Base-by-base conservation (phyloP, 2,113 vertebrate species). In the Columbina picui region DNA sequence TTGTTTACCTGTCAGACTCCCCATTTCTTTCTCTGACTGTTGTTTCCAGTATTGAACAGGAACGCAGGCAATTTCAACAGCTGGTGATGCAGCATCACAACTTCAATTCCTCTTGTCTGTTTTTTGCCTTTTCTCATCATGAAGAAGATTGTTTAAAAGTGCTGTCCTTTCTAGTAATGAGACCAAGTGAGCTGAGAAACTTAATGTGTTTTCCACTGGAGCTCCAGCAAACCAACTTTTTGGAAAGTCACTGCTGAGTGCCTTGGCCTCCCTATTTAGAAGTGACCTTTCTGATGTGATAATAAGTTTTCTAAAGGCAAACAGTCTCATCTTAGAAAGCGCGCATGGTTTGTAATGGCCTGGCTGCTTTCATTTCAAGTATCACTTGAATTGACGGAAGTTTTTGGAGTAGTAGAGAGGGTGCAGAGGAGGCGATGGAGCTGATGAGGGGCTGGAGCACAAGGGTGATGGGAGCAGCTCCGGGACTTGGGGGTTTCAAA, bases 311-410 rank as follows among this genome's bases (percentile, higher is more conserved):
- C 56, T 36, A 43, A 38, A 53, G 60, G 32, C 65, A 63, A 21
- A 45, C 59, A 8, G 41, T 18, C 53, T 23, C 52, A 3, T 47
- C 38, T 47, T 8, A 25, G 65, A n/a, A 29, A 64, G 20, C 11
- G 2, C 0, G 3, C 12, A 0, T 16, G 21, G 50, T 19, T 73
- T 39, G 47, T 3, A 7, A 21, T 2, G 14, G 41, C 47, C 56
- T 23, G 4, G 27, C 60, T 75, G 64, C 41, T 87, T 78, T 67
- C 56, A 39, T 64, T 47, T 64, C 67, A 41, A 20, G 22, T 10
- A 20, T 50, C 69, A 2, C 45, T 69, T 20, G 43, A 36, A 8
- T 4, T n/a, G 71, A 13, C 29, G 17, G 17, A n/a, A 20, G 13
- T 23, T 50, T 45, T 45, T 45, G 43, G 43, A 45, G 43, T 43